Percentiles rank a stretch among this genome's conserved stretches.
phyloP scores from a whole-genome alignment of 1,140 invertebrate species.

The Zelostemma sp. region DNA sequence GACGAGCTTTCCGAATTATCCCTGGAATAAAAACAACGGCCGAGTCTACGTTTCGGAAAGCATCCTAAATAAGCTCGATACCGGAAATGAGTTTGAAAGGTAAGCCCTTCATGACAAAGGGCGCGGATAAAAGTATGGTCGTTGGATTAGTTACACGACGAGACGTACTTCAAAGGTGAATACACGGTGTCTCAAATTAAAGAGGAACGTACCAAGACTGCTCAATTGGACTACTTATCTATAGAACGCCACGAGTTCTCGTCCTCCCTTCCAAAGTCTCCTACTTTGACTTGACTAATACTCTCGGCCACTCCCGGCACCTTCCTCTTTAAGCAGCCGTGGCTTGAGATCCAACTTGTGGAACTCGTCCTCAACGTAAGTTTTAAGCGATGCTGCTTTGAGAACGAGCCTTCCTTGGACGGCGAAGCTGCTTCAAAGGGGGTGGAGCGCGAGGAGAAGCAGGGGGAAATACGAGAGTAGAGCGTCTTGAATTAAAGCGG shows the following conservation, averaged over 20 bases:
- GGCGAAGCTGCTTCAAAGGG: conserved; percentile 32
- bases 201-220: conserved; percentile 47
- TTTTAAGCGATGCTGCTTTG: conserved; percentile 53
- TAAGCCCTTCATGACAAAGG: conserved; percentile 44
- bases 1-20: neutral
- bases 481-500: conserved; percentile 30
- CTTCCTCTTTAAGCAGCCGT: conserved; percentile 16
- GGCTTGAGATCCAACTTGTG: conserved; percentile 40
- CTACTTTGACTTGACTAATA: neutral
- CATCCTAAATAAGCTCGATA: conserved; percentile 34
- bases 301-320: neutral
- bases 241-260: conserved; percentile 8
- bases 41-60: conserved; percentile 34
- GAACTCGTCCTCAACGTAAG: conserved; percentile 39
- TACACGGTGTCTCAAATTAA: conserved; percentile 57
- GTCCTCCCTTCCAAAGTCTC: too few relatives aligned
- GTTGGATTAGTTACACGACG: conserved; percentile 60
- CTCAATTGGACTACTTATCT: conserved; percentile 34
- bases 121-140: conserved; percentile 39
- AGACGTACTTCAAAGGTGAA: conserved; percentile 60
- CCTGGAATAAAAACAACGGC: neutral
- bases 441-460: conserved; percentile 9
- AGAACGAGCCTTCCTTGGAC: conserved; percentile 18
- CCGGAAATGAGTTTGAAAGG: conserved; percentile 46
- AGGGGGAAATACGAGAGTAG: conserved; percentile 24